phyloP scores from a whole-genome alignment of 2,888 invertebrate species.

The Acanthosepion pharaonis region DNA sequence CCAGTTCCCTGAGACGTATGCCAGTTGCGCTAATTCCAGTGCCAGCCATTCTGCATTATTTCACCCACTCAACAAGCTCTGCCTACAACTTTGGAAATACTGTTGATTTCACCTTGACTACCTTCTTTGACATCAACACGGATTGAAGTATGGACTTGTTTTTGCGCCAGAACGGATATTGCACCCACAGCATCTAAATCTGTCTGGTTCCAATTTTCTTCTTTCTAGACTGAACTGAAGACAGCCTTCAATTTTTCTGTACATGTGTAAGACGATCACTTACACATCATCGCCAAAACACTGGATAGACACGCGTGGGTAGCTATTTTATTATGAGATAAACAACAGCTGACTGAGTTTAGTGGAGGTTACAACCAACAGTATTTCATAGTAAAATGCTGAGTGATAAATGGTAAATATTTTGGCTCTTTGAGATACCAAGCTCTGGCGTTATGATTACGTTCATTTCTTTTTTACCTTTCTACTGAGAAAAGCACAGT shows the following conservation, averaged over 20 bases:
- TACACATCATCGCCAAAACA: too few relatives aligned
- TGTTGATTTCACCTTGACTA: not conserved
- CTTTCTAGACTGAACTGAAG: not conserved
- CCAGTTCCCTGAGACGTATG: not conserved
- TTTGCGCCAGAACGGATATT: not conserved
- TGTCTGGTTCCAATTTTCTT: not conserved
- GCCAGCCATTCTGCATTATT: not conserved
- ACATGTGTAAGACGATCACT: not conserved
- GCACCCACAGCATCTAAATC: not conserved
- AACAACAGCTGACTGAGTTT: too few relatives aligned
- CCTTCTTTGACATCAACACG: not conserved
- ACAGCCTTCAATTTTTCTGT: not conserved
- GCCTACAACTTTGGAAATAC: not conserved
- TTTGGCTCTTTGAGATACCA: too few relatives aligned
- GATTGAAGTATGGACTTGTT: not conserved
- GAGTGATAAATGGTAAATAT: too few relatives aligned
- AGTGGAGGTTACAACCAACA: too few relatives aligned
- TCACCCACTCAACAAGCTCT: not conserved
- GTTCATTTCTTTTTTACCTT: too few relatives aligned
- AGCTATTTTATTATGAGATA: too few relatives aligned
- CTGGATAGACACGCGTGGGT: too few relatives aligned
- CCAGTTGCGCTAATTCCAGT: not conserved
- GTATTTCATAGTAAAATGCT: too few relatives aligned
- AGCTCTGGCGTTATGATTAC: too few relatives aligned
- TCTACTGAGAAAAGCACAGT: too few relatives aligned